Percentiles rank a stretch among this genome's conserved stretches.
Evolutionary conservation across 2,113 vertebrate genomes (phyloP).

Genomic region (Felis chaus): DNA sequence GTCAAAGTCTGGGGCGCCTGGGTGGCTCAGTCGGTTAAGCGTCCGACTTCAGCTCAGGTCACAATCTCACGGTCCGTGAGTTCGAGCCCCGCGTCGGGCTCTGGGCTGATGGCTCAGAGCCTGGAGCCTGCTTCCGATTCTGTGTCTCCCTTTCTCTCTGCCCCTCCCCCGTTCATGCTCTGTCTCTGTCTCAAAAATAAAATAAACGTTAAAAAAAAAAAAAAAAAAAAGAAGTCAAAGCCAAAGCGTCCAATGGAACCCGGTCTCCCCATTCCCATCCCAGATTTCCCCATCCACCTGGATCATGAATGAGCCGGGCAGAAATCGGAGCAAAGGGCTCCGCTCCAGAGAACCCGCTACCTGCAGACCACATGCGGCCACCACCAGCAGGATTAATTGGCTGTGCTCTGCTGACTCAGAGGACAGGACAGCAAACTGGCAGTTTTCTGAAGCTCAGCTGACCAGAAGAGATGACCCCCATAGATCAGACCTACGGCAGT

Average conservation of each 20-base stretch:
- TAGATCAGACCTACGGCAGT: background rate
- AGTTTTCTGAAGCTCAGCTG: constrained; percentile 16
- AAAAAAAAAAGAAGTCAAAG: background rate
- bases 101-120: too few species aligned
- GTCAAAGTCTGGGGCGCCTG: background rate
- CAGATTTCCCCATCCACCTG: background rate
- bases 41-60: too few species aligned
- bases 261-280: background rate
- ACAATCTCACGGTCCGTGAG: too few species aligned
- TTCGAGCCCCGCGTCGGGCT: too few species aligned
- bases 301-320: background rate
- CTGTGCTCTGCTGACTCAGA: background rate
- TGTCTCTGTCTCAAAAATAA: too few species aligned
- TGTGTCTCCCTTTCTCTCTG: too few species aligned
- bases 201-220: too few species aligned
- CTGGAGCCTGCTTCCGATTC: too few species aligned
- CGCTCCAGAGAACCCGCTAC: background rate
- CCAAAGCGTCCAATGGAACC: background rate
- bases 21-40: too few species aligned
- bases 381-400: background rate
- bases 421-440: background rate
- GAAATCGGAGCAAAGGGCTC: background rate
- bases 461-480: background rate
- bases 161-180: too few species aligned
- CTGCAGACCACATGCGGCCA: background rate